Base-by-base conservation (phyloP, 1,140 invertebrate genomes). In the Hyphantria cunea region DNA sequence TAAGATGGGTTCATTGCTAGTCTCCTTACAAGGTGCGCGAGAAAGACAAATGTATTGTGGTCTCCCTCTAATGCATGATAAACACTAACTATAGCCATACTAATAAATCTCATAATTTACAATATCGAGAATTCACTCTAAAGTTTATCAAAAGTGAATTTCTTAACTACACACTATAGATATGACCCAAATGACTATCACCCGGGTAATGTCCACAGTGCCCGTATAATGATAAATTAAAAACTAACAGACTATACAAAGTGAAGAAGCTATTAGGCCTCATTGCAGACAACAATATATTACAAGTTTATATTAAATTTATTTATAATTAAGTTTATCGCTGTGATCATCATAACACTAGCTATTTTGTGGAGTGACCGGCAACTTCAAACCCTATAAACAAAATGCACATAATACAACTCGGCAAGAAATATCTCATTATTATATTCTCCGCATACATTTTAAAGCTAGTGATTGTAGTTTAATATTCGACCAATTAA, bases 221-320 rank as follows among this genome's bases (percentile, higher is more conserved):
- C 41, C 41, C 11, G 25, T 8, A 31, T n/a, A 32, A n/a, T 50
- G 6, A 9, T 56, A 52, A 62, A 17, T 50, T 58, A 53, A 50
- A 52, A 45, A 49, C 49, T 60, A 70, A 45, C 13, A 62, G 14
- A 48, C 56, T 70, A 66, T 66, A 70, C 64, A 70, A 39, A 39
- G 55, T 58, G 55, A 49, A 15, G 69, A 69, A 68, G 72, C 54
- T 60, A 68, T 76, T 73, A 73, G 72, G 74, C 72, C 74, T 70
- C 74, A 45, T 66, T 50, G 66, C 59, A 65, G 53, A 68, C 41
- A 72, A 66, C 67, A 72, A 66, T 74, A 70, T 74, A 71, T 71
- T 73, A 71, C 66, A 76, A 14, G 59, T 69, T 61, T 66, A 64
- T 34, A 58, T 54, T 49, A 58, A 37, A 34, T 54, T 33, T 34